A percentile compares a stretch with the other conserved stretches of the same genome.
Conservation (phyloP, 2,113 vertebrate genomes). For the Suricata suricatta region DNA sequence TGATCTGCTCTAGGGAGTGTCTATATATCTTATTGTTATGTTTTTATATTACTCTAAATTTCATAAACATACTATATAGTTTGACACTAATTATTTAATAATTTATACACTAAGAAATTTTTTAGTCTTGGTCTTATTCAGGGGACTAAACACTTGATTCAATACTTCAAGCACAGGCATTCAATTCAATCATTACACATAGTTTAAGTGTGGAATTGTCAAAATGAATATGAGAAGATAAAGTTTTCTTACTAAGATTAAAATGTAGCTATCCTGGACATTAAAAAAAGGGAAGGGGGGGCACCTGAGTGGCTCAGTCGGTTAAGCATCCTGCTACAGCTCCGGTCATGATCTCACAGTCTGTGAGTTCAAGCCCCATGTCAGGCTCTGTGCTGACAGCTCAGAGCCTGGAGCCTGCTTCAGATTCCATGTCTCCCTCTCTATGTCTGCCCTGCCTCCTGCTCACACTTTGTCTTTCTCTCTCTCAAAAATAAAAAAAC, state of each 20-base stretch:
- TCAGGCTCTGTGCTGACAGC: too few species aligned
- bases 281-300: too few species aligned
- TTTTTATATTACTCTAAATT: background rate
- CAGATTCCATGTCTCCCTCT: too few species aligned
- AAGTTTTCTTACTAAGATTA: background rate
- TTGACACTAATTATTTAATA: background rate
- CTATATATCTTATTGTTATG: background rate
- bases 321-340: too few species aligned
- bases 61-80: background rate
- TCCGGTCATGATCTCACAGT: too few species aligned
- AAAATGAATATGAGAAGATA: background rate
- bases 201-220: background rate
- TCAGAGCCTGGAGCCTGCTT: too few species aligned
- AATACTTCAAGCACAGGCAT: background rate
- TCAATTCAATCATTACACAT: slow-evolving; percentile 30
- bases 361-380: too few species aligned
- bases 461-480: too few species aligned
- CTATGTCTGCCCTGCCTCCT: too few species aligned
- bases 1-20: background rate
- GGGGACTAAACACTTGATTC: background rate
- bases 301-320: too few species aligned
- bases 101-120: background rate
- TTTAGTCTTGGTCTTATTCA: background rate
- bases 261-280: background rate
- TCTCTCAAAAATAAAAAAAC: too few species aligned